phyloP scores from a whole-genome alignment of 2,797 vertebrate species.

The Amniataba percoides region DNA sequence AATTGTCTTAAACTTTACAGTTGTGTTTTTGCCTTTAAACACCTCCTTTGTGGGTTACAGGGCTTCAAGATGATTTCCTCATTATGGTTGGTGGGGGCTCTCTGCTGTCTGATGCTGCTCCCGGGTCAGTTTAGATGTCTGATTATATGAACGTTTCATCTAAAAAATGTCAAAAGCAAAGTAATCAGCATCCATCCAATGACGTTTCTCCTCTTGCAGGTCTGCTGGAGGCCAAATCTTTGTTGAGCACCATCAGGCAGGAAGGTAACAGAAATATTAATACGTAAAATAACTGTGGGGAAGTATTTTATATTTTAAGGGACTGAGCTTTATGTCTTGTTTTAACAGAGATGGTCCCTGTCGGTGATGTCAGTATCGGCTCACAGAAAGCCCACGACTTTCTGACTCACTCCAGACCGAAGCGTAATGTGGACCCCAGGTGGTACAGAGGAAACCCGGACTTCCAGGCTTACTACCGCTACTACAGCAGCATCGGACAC shows the following conservation, averaged over 20 bases:
- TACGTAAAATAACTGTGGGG: too few species aligned
- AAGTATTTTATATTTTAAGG: not conserved
- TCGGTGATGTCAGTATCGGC: constrained; percentile 66
- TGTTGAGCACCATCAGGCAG: constrained; percentile 76
- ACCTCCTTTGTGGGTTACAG: constrained; percentile 46
- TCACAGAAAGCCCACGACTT: constrained; percentile 80
- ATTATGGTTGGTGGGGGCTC: constrained; percentile 60
- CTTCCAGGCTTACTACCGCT: constrained; percentile 89
- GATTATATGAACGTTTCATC: not conserved
- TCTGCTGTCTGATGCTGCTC: constrained; percentile 75
- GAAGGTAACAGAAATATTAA: constrained; percentile 76
- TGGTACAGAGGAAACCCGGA: constrained; percentile 86
- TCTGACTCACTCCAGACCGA: constrained; percentile 80
- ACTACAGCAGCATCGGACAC: constrained; percentile 90
- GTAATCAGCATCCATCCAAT: not conserved
- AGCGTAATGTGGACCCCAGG: constrained; percentile 79
- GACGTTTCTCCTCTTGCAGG: constrained; percentile 62
- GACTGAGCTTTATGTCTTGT: not conserved
- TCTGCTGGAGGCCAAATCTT: constrained; percentile 80
- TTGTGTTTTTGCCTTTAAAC: not conserved
- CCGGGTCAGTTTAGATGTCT: constrained; percentile 70
- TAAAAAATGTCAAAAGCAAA: not conserved
- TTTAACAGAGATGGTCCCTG: constrained; percentile 75
- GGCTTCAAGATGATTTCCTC: constrained; percentile 75
- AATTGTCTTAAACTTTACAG: not conserved